Evolutionary conservation across 2,113 vertebrate genomes (phyloP), one percentile per base, ranked within the genome.

Genomic region (Excalfactoria chinensis): DNA sequence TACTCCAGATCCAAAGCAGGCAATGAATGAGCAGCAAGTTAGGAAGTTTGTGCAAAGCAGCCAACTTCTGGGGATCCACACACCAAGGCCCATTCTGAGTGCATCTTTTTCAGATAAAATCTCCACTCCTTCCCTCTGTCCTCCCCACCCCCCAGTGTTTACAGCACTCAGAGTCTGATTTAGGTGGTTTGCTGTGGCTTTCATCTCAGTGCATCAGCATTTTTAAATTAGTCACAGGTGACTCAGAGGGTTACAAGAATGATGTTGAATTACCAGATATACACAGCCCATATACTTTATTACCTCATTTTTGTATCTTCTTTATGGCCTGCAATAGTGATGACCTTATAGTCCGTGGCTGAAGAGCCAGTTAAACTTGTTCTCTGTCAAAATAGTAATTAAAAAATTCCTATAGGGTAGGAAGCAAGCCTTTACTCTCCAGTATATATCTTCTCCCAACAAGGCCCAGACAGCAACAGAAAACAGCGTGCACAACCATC

Each of bases 201-300:
- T 94, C 92, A 95, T 97, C 92, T 93, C 71, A 96, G 92, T 68
- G 72, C 95, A 94, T 94, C 96, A 95, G 95, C 95, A 88, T 95
- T 96, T 97, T 95, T 93, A 95, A 97, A 97, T 95, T 96, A 95
- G 93, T 94, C 96, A 95, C 94, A 95, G 89, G 94, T 97, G 96
- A 97, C 96, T 97, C 97, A 95, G 82, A 84, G 91, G 91, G 93
- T 94, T 96, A 94, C 84, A 92, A 97, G 95, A 96, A 92, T 92
- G 80, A 93, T 93, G 91, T 93, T 94, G 96, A 96, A 97, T 95
- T 95, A 88, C 91, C 93, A 93, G 94, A 93, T 91, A 86, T 90
- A 94, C 89, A 95, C 88, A 93, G 95, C 94, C 91, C 88, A 93
- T 95, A 95, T 93, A 94, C 91, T 96, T 96, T 95, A 97, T 93